Conservation (phyloP, 2,888 invertebrate species). For the Scelioninae gen. 1 region DNA sequence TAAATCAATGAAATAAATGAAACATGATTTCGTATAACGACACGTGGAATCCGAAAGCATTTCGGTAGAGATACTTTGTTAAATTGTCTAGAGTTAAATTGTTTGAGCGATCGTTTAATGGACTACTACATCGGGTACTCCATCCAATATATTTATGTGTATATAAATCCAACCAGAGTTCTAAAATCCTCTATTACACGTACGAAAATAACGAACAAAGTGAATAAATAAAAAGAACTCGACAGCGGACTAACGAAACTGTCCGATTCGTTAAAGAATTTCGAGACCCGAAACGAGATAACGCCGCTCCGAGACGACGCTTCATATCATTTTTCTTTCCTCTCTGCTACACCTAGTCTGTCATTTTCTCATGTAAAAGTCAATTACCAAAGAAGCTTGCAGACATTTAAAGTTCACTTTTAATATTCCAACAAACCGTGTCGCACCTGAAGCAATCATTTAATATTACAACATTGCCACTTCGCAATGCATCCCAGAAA, state of each 20-base stretch:
- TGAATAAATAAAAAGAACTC: neutral
- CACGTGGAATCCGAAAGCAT: conserved; percentile 28
- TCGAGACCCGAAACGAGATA: conserved; percentile 17
- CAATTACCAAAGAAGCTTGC: conserved; percentile 62
- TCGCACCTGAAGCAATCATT: conserved; percentile 20
- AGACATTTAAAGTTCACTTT: conserved; percentile 40
- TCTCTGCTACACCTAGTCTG: conserved; percentile 30
- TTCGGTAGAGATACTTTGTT: conserved; percentile 16
- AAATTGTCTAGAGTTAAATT: conserved; percentile 31
- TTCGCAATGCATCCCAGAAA: conserved; percentile 12
- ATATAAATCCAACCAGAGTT: conserved; percentile 30
- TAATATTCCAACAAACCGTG: conserved; percentile 28
- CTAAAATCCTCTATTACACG: conserved; percentile 26
- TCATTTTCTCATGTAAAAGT: conserved; percentile 52
- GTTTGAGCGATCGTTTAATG: conserved; percentile 21
- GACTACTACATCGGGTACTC: conserved; percentile 45
- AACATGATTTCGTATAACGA: conserved; percentile 47
- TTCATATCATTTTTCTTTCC: conserved; percentile 23
- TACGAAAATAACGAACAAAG: conserved; percentile 16
- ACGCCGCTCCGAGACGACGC: conserved; percentile 23
- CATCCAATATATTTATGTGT: conserved; percentile 42
- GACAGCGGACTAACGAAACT: conserved; percentile 22
- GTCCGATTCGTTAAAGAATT: neutral
- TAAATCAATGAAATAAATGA: conserved; percentile 42
- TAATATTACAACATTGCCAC: conserved; percentile 8